phyloP scores from a whole-genome alignment of 2,797 vertebrate species.

The Rhabdophis nuchalis region DNA sequence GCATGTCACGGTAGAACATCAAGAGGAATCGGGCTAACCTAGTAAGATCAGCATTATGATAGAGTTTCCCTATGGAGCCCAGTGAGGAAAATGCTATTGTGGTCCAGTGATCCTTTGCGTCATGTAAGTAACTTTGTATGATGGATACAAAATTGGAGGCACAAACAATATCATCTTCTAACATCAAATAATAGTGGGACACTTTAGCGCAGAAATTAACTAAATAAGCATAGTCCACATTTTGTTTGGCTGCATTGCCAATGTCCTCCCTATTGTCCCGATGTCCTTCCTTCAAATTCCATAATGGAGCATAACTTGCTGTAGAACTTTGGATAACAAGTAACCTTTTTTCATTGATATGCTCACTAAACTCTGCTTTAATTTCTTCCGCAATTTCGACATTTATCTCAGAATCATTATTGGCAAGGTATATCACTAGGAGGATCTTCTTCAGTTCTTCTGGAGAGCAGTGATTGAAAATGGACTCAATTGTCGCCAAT shows the following conservation, averaged over 20 bases:
- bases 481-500: conserved; percentile 35
- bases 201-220: conserved; percentile 24
- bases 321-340: background rate
- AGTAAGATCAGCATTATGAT: background rate
- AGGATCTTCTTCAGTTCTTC: conserved; percentile 21
- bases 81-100: conserved; percentile 20
- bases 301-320: background rate
- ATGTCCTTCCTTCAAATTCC: background rate
- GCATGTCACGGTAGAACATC: conserved; percentile 20
- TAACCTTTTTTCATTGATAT: conserved; percentile 13
- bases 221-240: conserved; percentile 26
- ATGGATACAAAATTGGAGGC: conserved; percentile 25
- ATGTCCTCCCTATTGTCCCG: background rate
- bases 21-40: background rate
- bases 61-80: conserved; percentile 31
- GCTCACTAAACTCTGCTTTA: background rate
- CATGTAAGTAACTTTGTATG: background rate
- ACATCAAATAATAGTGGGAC: background rate
- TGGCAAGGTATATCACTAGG: conserved; percentile 43
- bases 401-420: conserved; percentile 18
- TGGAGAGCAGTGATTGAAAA: conserved; percentile 29
- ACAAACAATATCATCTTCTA: conserved; percentile 7
- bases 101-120: background rate
- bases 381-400: conserved; percentile 12
- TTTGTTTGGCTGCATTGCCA: conserved; percentile 13